Evolutionary conservation across 2,113 vertebrate species (phyloP).

Genomic region (Syngnathoides biaculeatus): DNA sequence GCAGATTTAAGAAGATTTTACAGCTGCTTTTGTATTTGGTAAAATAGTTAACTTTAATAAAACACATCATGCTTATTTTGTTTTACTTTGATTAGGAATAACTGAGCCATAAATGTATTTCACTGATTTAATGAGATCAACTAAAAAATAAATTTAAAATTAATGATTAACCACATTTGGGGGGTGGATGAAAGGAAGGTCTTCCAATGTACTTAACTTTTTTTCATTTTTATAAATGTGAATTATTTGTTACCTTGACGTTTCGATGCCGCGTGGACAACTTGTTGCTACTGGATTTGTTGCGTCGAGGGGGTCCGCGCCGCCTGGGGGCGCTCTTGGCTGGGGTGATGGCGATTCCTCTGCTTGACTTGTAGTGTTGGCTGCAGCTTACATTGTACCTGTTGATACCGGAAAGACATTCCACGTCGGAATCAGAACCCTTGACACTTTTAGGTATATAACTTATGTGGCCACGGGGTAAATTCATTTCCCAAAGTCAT

Average conservation of each 20-base stretch:
- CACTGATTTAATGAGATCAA: too few relatives aligned
- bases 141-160: too few relatives aligned
- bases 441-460: too few relatives aligned
- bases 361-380: conserved; percentile 86
- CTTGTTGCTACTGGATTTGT: conserved; percentile 84
- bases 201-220: not conserved
- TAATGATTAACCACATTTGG: too few relatives aligned
- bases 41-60: too few relatives aligned
- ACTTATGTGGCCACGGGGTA: not conserved
- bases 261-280: conserved; percentile 82
- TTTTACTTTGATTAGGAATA: too few relatives aligned
- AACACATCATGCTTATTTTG: too few relatives aligned
- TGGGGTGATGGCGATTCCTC: conserved; percentile 77
- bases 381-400: conserved; percentile 98
- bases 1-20: too few relatives aligned
- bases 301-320: conserved; percentile 84
- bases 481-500: too few relatives aligned
- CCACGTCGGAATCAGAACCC: not conserved
- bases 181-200: not conserved
- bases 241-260: conserved; percentile 75
- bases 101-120: too few relatives aligned
- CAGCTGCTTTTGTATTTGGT: too few relatives aligned
- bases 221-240: not conserved
- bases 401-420: not conserved
- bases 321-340: conserved; percentile 65